Percentiles rank a stretch among this genome's conserved stretches.
phyloP scores from a whole-genome alignment of 1,140 invertebrate species.

The Drosophila guanche region DNA sequence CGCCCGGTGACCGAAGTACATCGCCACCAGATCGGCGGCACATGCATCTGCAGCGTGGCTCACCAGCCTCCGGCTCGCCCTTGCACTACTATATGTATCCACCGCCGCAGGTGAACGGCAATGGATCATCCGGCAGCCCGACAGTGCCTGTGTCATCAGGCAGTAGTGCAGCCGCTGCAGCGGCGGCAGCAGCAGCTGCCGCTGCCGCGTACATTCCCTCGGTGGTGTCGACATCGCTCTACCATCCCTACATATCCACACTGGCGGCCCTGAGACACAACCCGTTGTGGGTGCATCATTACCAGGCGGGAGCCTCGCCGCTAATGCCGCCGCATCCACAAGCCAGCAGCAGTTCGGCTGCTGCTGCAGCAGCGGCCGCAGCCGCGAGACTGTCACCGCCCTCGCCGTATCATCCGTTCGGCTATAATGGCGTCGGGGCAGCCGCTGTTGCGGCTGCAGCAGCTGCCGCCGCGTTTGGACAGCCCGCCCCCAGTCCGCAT shows the following conservation, averaged over 20 bases:
- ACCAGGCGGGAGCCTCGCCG: constrained; percentile 83
- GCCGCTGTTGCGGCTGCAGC: constrained; percentile 72
- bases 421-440: constrained; percentile 73
- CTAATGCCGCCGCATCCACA: constrained; percentile 53
- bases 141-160: constrained; percentile 30
- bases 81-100: constrained; percentile 81
- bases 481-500: constrained; percentile 43
- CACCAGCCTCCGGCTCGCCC: constrained; percentile 56
- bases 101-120: constrained; percentile 58
- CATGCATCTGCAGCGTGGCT: constrained; percentile 59
- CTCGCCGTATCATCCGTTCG: constrained; percentile 72
- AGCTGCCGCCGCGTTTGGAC: constrained; percentile 65
- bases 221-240: constrained; percentile 64
- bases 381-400: constrained; percentile 61
- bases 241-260: constrained; percentile 84
- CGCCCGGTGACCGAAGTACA: constrained; percentile 64
- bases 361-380: constrained; percentile 38
- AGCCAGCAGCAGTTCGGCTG: constrained; percentile 31
- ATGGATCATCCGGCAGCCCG: constrained; percentile 44
- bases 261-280: constrained; percentile 76
- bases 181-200: constrained; percentile 66
- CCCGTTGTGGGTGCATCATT: constrained; percentile 85
- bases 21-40: constrained; percentile 66
- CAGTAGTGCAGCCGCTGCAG: constrained; percentile 48
- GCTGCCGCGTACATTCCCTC: constrained; percentile 80